A percentile compares a stretch with the other conserved stretches of the same genome.
phyloP scores from a whole-genome alignment of 2,888 invertebrate genomes.

The Clanis bilineata region DNA sequence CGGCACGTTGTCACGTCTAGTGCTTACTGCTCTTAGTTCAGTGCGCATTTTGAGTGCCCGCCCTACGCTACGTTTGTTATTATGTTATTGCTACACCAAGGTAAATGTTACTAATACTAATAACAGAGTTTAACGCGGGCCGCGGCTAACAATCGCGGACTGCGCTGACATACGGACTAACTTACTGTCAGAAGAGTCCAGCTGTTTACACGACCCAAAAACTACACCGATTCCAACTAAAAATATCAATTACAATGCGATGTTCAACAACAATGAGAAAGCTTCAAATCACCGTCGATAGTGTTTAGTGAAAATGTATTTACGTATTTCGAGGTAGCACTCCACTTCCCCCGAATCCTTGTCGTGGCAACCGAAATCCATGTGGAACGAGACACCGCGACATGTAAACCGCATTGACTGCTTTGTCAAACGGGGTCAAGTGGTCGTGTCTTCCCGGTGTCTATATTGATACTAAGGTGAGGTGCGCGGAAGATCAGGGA shows the following conservation, averaged over 20 bases:
- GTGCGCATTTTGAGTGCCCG: slow-evolving; percentile 55
- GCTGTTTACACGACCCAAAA: slow-evolving; percentile 80
- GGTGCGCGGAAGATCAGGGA: slow-evolving; percentile 59
- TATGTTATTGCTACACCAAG: slow-evolving; percentile 37
- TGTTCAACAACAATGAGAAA: slow-evolving; percentile 69
- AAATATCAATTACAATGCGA: slow-evolving; percentile 80
- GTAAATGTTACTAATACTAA: slow-evolving; percentile 47
- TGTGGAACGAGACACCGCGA: slow-evolving; percentile 55
- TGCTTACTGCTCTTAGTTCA: slow-evolving; percentile 62
- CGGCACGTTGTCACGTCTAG: slow-evolving; percentile 72
- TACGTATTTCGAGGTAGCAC: slow-evolving; percentile 87
- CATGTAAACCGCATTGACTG: slow-evolving; percentile 58
- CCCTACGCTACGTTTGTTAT: slow-evolving; percentile 32
- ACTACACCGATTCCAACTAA: slow-evolving; percentile 75
- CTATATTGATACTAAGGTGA: slow-evolving; percentile 71
- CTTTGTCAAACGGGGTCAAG: slow-evolving; percentile 51
- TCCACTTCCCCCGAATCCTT: slow-evolving; percentile 86
- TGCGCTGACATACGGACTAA: slow-evolving; percentile 69
- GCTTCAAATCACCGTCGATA: slow-evolving; percentile 61
- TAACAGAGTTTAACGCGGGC: slow-evolving; percentile 60
- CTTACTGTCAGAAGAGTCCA: slow-evolving; percentile 69
- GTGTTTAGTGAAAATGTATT: slow-evolving; percentile 75
- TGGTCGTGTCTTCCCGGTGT: slow-evolving; percentile 69
- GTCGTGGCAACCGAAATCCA: slow-evolving; percentile 85
- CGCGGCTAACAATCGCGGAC: slow-evolving; percentile 65